phyloP scores from a whole-genome alignment of 1,140 invertebrate species.

The Lepidurus packardi region DNA sequence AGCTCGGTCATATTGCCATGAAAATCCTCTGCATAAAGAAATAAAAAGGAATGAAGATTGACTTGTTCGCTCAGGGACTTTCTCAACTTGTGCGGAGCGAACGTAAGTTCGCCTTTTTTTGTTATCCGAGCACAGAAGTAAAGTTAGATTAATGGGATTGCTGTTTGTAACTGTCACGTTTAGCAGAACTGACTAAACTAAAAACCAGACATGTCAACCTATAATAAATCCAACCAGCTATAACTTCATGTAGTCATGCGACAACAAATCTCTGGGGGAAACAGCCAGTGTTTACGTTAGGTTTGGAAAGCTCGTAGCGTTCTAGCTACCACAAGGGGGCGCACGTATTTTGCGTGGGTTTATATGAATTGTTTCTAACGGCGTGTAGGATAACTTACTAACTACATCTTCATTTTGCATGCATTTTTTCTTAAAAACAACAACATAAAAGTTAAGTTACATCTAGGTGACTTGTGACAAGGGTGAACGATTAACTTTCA shows the following conservation, averaged over 20 bases:
- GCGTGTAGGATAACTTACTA: too few species aligned
- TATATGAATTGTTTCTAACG: too few species aligned
- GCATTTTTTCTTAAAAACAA: too few species aligned
- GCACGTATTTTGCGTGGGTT: too few species aligned
- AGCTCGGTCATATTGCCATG: constrained; percentile 28
- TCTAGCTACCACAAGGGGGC: too few species aligned
- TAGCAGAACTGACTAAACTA: background rate
- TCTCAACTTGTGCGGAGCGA: background rate
- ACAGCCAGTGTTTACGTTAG: too few species aligned
- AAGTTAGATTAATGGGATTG: background rate
- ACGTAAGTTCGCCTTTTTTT: constrained; percentile 39
- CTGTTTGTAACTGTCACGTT: background rate
- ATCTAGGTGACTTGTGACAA: too few species aligned
- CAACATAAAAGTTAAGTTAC: too few species aligned
- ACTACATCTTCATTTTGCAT: too few species aligned
- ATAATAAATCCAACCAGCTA: background rate
- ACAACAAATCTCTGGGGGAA: background rate
- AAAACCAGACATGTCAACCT: too few species aligned
- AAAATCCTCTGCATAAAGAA: constrained; percentile 23
- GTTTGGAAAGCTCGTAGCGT: too few species aligned
- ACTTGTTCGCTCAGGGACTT: constrained; percentile 8
- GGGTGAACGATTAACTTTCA: too few species aligned
- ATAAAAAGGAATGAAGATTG: constrained; percentile 1
- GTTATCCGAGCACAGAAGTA: background rate
- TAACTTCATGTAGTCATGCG: background rate